Evolutionary conservation across 2,797 vertebrate species (phyloP).

Genomic region (Mus spretus): DNA sequence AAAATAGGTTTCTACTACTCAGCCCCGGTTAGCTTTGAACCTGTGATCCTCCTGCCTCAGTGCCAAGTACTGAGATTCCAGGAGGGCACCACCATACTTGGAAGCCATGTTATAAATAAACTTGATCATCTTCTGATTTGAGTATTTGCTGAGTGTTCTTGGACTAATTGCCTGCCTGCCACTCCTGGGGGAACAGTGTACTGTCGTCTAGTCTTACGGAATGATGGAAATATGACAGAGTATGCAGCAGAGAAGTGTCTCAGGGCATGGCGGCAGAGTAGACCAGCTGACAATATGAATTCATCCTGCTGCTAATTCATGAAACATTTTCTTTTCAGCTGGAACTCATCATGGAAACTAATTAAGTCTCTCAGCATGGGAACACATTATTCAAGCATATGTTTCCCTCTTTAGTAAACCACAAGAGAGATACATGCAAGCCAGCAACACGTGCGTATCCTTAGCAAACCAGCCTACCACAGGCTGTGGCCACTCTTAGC

Average conservation of each 20-base stretch:
- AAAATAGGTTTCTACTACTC: not conserved
- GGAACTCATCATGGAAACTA: constrained; percentile 70
- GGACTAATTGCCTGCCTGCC: not conserved
- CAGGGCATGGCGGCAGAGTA: not conserved
- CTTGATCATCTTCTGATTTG: not conserved
- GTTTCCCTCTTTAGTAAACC: constrained; percentile 73
- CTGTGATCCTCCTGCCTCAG: not conserved
- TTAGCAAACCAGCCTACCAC: not conserved
- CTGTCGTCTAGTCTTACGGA: not conserved
- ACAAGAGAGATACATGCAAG: constrained; percentile 63
- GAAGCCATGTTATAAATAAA: not conserved
- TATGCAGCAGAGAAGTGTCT: not conserved
- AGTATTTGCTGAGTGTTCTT: not conserved
- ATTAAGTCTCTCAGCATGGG: constrained; percentile 78
- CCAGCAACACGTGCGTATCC: not conserved
- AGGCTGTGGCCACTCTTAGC: not conserved
- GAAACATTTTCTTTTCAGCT: constrained; percentile 60
- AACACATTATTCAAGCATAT: constrained; percentile 73
- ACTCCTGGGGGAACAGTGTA: no score
- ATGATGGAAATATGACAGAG: no score
- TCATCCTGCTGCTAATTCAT: constrained; percentile 40
- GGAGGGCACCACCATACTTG: not conserved
- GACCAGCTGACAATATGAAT: constrained; percentile 18
- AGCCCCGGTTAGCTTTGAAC: not conserved
- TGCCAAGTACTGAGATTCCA: not conserved